phyloP scores from a whole-genome alignment of 2,888 invertebrate species.

The Piscicola geometra region DNA sequence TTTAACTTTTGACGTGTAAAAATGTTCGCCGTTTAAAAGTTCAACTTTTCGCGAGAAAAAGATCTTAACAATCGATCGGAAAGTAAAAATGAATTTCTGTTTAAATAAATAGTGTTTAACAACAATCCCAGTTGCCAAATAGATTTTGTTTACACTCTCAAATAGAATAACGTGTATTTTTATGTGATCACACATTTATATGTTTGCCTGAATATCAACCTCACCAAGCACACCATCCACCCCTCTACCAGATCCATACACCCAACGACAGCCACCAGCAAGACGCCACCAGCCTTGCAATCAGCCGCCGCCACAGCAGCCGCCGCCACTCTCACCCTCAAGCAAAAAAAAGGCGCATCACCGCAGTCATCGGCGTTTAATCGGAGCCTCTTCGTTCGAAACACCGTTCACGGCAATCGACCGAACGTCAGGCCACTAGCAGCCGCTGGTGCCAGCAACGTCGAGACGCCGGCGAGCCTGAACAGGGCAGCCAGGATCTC shows the following conservation, averaged over 20 bases:
- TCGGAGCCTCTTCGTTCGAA: slow-evolving; percentile 86
- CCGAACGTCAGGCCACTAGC: slow-evolving; percentile 58
- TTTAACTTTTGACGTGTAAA: too few relatives aligned
- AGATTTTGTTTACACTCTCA: too few relatives aligned
- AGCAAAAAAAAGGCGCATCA: slow-evolving; percentile 10
- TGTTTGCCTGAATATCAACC: too few relatives aligned
- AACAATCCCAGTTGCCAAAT: too few relatives aligned
- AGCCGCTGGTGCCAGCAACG: neutral
- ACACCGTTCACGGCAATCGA: slow-evolving; percentile 88
- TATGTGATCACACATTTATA: too few relatives aligned
- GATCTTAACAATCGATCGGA: too few relatives aligned
- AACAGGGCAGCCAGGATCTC: slow-evolving; percentile 47
- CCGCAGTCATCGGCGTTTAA: slow-evolving; percentile 64
- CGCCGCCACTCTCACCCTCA: neutral
- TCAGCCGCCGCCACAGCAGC: neutral
- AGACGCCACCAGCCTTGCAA: neutral
- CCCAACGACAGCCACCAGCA: neutral
- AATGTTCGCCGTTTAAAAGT: too few relatives aligned
- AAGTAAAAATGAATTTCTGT: too few relatives aligned
- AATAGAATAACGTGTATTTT: too few relatives aligned
- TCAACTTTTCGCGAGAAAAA: too few relatives aligned
- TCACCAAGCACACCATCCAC: neutral
- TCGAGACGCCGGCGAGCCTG: slow-evolving; percentile 17
- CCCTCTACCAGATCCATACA: neutral
- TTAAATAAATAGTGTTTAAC: too few relatives aligned